Percentiles rank a stretch among this genome's conserved stretches.
Conservation (phyloP, 2,113 vertebrate species). For the Hyla sarda region DNA sequence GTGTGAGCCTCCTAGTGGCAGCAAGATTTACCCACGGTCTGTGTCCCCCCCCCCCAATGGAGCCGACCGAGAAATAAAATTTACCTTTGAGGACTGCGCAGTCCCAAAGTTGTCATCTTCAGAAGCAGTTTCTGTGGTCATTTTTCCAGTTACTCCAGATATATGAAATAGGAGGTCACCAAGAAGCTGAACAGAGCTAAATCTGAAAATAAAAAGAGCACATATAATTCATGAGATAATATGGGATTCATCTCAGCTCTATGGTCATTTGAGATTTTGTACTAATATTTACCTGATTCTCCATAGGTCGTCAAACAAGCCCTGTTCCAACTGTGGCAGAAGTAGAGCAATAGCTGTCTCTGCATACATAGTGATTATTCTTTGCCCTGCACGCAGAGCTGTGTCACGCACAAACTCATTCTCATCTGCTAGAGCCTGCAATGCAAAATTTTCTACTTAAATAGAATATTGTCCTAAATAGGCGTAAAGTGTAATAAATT, state of each 20-base stretch:
- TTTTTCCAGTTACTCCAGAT: conserved; percentile 97
- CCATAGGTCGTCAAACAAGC: conserved; percentile 97
- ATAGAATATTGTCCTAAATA: no score
- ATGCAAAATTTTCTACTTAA: neutral
- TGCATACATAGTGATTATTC: conserved; percentile 95
- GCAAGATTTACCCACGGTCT: no score
- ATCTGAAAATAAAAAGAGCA: conserved; percentile 72
- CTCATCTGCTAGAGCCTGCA: conserved; percentile 93
- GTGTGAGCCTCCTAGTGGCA: no score
- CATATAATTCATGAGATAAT: neutral
- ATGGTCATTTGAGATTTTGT: neutral
- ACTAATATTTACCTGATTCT: conserved; percentile 84
- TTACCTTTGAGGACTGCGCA: conserved; percentile 93
- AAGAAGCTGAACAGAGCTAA: conserved; percentile 97
- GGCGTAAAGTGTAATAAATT: no score
- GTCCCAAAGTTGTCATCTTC: conserved; percentile 99
- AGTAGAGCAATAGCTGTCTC: conserved; percentile 94
- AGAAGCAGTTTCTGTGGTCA: conserved; percentile 97
- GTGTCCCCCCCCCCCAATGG: no score
- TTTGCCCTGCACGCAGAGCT: conserved; percentile 89
- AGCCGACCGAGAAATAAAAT: neutral
- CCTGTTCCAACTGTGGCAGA: conserved; percentile 96
- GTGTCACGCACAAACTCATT: conserved; percentile 98
- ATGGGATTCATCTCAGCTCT: neutral
- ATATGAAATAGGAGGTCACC: conserved; percentile 98